A percentile compares a stretch with the other conserved stretches of the same genome.
Evolutionary conservation across 2,888 invertebrate genomes (phyloP).

Genomic region (Capitulum mitella): DNA sequence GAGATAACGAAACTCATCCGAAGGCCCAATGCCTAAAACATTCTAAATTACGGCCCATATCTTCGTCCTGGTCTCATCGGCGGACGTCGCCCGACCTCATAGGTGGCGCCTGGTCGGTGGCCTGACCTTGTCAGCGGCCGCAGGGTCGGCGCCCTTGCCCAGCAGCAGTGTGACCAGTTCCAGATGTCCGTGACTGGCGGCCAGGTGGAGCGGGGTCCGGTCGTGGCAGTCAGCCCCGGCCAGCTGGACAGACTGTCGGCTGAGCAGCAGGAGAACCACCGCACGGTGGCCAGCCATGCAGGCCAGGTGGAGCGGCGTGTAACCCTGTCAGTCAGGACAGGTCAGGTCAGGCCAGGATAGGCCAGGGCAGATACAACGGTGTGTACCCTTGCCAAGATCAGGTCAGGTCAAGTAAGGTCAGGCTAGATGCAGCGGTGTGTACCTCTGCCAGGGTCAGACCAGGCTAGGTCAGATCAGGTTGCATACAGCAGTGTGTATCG

Average conservation of each 20-base stretch:
- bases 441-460: too few relatives aligned
- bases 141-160: conserved; percentile 35
- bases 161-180: conserved; percentile 70
- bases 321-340: conserved; percentile 79
- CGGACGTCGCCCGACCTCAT: too few relatives aligned
- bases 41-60: too few relatives aligned
- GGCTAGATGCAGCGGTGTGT: not conserved
- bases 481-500: too few relatives aligned
- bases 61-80: too few relatives aligned
- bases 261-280: conserved; percentile 89
- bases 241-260: conserved; percentile 89
- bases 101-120: too few relatives aligned
- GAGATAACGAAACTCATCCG: too few relatives aligned
- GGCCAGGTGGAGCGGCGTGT: conserved; percentile 93
- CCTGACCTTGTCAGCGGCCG: conserved; percentile 34
- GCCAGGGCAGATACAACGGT: too few relatives aligned
- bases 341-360: too few relatives aligned
- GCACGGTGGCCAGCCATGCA: conserved; percentile 96
- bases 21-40: too few relatives aligned
- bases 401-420: not conserved
- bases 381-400: too few relatives aligned
- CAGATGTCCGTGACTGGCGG: conserved; percentile 92
- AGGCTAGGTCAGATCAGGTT: too few relatives aligned
- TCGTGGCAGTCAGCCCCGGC: conserved; percentile 85
- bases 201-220: conserved; percentile 92